These are phyloP conservation scores for Trypoxylus dichotomus DNA, from an alignment of 1,140 invertebrate species.

Conservation along the genomic window DNA sequence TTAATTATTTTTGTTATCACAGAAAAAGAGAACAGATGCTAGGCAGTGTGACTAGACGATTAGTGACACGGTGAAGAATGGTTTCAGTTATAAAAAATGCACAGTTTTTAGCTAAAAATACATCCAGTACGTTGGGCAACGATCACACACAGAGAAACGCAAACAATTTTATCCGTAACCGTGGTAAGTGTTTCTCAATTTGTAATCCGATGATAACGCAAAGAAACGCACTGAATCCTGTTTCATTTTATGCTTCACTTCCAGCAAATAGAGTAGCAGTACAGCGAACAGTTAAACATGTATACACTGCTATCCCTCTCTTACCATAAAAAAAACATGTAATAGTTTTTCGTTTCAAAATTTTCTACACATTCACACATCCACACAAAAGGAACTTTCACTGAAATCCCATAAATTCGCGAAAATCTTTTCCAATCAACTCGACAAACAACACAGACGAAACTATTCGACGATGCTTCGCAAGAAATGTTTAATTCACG, in stretches of 20 bases:
- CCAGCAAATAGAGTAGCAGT: too few species aligned
- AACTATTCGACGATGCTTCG: too few species aligned
- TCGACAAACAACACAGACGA: neutral
- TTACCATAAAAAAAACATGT: too few species aligned
- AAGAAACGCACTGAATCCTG: conserved; percentile 5
- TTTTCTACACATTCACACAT: too few species aligned
- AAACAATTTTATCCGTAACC: neutral
- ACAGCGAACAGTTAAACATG: too few species aligned
- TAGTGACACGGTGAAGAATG: neutral
- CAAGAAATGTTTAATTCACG: too few species aligned
- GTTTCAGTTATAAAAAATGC: too few species aligned
- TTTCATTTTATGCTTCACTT: neutral
- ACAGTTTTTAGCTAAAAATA: neutral
- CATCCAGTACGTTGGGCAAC: too few species aligned
- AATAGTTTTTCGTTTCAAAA: neutral
- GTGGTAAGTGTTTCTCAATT: conserved; percentile 10
- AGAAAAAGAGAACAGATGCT: neutral
- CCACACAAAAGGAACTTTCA: too few species aligned
- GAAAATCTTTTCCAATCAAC: neutral
- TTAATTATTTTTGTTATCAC: neutral
- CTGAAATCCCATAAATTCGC: neutral
- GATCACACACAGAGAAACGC: too few species aligned
- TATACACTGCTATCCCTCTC: too few species aligned
- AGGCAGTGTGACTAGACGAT: conserved; percentile 15
- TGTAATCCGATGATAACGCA: neutral